Evolutionary conservation across 2,888 invertebrate genomes (phyloP), one percentile per base, ranked within the genome.

Genomic region (Cephus nigrinus): DNA sequence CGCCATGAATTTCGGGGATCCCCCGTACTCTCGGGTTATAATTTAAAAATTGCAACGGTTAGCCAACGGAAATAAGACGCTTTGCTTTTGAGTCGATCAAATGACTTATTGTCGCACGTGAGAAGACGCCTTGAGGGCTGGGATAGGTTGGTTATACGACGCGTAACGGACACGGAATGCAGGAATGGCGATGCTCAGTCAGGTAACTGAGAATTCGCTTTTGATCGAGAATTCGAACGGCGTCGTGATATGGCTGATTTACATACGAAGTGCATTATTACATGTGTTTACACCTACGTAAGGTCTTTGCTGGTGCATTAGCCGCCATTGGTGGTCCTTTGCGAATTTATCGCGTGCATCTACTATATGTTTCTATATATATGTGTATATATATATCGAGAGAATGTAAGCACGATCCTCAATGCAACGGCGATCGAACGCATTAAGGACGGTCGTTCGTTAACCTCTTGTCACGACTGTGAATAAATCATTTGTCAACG

Each of bases 271-370:
- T 76, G 79, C 80, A 80, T 81, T 82, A 79, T 81, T 82, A 82
- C 82, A 82, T 80, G 79, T 75, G 76, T 83, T 82, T 83, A 80
- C 84, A 83, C 82, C 83, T 82, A 84, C 84, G 79, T 78, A 30
- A 71, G 79, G 32, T 12, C 72, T 71, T 71, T 71, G 71, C 71
- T 23, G 40, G 23, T 55, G 40, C 40, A 23, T 55, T 55, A 55
- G 40, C 23, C 40, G 33, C 33, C 71, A 32, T 32, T 33, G 71
- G 71, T 71, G 71, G 71, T 71, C 71, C 71, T 71, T 23, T 23
- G 71, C 30, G 33, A 32, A 71, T 71, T 71, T 71, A 71, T 71
- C 71, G 71, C 40, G 15, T 55, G 40, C 23, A 55, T 55, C 40
- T 55, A 55, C 23, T 15, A 23, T 55, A 23, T 9, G 5, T 55